phyloP scores from a whole-genome alignment of 2,888 invertebrate species.

The Yponomeuta evonymella region DNA sequence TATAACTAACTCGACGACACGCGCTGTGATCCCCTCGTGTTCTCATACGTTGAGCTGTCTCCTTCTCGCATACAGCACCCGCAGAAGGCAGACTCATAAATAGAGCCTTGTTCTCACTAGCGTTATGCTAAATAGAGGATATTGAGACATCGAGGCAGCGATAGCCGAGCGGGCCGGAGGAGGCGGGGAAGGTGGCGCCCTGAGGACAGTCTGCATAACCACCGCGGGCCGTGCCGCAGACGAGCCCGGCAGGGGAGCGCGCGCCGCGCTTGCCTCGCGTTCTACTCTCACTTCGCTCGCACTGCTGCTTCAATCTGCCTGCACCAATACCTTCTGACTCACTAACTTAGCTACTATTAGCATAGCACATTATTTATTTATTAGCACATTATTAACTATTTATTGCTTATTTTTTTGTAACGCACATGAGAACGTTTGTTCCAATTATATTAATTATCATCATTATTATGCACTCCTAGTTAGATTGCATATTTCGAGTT shows the following conservation, averaged over 20 bases:
- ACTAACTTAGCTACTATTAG: not conserved
- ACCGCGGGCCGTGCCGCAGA: slow-evolving; percentile 57
- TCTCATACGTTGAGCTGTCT: slow-evolving; percentile 78
- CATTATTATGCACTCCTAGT: not conserved
- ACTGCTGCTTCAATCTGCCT: slow-evolving; percentile 30
- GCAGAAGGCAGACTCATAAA: slow-evolving; percentile 83
- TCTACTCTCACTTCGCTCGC: not conserved
- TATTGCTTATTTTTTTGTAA: not conserved
- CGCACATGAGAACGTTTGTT: not conserved
- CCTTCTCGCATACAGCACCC: slow-evolving; percentile 90
- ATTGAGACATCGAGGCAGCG: slow-evolving; percentile 66
- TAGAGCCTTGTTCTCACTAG: slow-evolving; percentile 77
- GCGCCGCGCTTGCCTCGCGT: not conserved
- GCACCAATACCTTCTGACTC: slow-evolving; percentile 19
- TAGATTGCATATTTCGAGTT: not conserved
- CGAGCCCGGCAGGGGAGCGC: slow-evolving; percentile 23
- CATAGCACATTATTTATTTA: not conserved
- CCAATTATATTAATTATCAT: not conserved
- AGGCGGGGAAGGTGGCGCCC: slow-evolving; percentile 66
- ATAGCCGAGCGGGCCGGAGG: slow-evolving; percentile 64
- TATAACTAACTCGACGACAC: slow-evolving; percentile 62
- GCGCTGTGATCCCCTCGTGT: slow-evolving; percentile 67
- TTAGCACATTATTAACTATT: not conserved
- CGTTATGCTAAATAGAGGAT: slow-evolving; percentile 71
- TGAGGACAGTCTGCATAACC: slow-evolving; percentile 44